These are phyloP conservation scores for Neotoxoptera formosana DNA, from an alignment of 1,140 invertebrate genomes.

Conservation along the genomic window DNA sequence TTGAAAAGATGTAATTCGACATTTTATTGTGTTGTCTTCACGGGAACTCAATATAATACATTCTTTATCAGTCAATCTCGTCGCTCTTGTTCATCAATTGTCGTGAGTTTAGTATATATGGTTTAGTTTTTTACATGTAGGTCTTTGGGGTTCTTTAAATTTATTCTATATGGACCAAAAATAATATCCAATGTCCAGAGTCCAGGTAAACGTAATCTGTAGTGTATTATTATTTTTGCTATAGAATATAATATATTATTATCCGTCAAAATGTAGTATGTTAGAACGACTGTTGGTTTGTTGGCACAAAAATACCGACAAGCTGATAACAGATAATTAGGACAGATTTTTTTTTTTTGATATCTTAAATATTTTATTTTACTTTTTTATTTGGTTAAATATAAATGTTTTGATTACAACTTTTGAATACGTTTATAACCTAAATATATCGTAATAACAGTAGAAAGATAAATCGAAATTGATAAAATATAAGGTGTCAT, in stretches of 20 bases:
- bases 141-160: background rate
- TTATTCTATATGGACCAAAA: background rate
- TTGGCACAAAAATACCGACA: background rate
- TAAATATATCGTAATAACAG: no score
- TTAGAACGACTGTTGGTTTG: background rate
- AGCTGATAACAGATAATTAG: background rate
- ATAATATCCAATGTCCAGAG: background rate
- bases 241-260: background rate
- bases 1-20: conserved; percentile 38
- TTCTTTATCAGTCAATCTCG: background rate
- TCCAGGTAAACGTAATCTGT: background rate
- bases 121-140: background rate
- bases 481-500: no score
- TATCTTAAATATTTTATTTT: no score
- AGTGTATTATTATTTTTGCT: background rate
- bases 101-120: background rate
- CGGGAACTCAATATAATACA: background rate
- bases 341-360: background rate
- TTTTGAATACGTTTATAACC: background rate
- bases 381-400: background rate
- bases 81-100: background rate
- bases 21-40: conserved; percentile 37
- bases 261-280: background rate
- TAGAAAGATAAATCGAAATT: no score
- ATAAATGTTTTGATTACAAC: background rate